A percentile compares a stretch with the other conserved stretches of the same genome.
These are phyloP conservation scores for Phlogophora meticulosa DNA, from an alignment of 2,888 invertebrate species.

Conservation along the genomic window DNA sequence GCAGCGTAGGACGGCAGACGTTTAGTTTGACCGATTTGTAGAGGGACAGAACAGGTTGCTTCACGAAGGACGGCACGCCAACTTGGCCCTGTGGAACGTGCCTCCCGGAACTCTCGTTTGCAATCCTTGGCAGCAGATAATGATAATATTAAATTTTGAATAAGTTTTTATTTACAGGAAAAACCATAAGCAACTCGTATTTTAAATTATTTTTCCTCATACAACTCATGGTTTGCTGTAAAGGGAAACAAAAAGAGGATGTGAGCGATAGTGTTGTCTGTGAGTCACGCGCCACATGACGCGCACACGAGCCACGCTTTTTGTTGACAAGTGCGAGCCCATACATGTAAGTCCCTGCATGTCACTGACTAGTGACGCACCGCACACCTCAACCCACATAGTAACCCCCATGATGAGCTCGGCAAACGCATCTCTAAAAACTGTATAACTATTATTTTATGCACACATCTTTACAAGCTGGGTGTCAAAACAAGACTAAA, in stretches of 20 bases:
- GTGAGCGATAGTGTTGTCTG: slow-evolving; percentile 32
- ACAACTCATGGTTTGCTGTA: slow-evolving; percentile 1
- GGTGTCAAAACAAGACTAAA: too few species aligned
- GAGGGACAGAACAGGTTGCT: too few species aligned
- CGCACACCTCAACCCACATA: not conserved
- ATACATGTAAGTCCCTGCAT: not conserved
- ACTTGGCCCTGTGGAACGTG: too few species aligned
- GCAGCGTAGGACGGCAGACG: too few species aligned
- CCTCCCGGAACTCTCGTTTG: too few species aligned
- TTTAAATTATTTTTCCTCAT: slow-evolving; percentile 15
- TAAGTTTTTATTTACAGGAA: not conserved
- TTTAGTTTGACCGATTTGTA: too few species aligned
- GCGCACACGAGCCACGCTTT: not conserved
- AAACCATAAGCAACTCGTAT: slow-evolving; percentile 13
- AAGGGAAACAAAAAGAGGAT: slow-evolving; percentile 30
- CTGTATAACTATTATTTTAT: too few species aligned
- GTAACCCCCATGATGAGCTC: not conserved
- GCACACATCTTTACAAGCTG: too few species aligned
- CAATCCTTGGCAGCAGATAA: too few species aligned
- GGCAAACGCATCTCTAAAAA: not conserved
- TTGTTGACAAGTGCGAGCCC: not conserved
- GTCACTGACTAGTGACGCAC: not conserved
- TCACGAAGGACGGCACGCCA: too few species aligned
- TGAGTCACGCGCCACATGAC: slow-evolving; percentile 25
- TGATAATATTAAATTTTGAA: too few species aligned